Base-by-base conservation (phyloP, 2,113 vertebrate genomes). In the Delphinapterus leucas region DNA sequence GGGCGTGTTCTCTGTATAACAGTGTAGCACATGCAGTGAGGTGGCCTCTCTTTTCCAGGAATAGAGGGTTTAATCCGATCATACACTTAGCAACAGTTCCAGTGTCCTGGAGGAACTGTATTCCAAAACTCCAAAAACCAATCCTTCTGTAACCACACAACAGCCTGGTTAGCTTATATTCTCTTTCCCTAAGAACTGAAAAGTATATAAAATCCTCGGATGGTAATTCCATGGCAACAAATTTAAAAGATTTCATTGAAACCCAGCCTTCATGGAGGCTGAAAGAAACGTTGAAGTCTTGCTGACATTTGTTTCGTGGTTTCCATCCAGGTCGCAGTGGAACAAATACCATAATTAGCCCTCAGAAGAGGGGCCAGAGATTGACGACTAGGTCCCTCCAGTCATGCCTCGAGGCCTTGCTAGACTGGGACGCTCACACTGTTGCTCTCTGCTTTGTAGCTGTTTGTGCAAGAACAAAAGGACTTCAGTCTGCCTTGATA, bases 391-490 rank as follows among this genome's bases (percentile, higher is more conserved):
- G 85, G 87, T 83, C 83, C 87, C 95, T 80, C 80, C 36, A 92
- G 97, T 58, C 87, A 93, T 71, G 92, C 97, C 97, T 94, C 17
- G 70, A 63, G 97, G 98, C 89, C 74, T 67, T 26, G 49, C 63
- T 38, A 21, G 81, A 58, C 82, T 65, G 87, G 65, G 93, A 79
- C 5, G 0, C 82, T 95, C 96, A 97, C 91, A 63, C 63, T 93
- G 95, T 63, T 23, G 15, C 89, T 94, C 81, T 87, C 74, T 18
- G 86, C 93, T 92, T 87, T 92, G 87, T 88, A 95, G 97, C 97
- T 97, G 90, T 98, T 98, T 96, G 96, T 93, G 96, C 79, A 90
- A 93, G 96, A 97, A 98, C 98, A 98, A 98, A 98, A 96, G 96
- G 95, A 96, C 93, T 93, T 93, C 73, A 97, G 96, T 97, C 87